phyloP scores from a whole-genome alignment of 2,113 vertebrate species.

The Diphyllodes magnificus region DNA sequence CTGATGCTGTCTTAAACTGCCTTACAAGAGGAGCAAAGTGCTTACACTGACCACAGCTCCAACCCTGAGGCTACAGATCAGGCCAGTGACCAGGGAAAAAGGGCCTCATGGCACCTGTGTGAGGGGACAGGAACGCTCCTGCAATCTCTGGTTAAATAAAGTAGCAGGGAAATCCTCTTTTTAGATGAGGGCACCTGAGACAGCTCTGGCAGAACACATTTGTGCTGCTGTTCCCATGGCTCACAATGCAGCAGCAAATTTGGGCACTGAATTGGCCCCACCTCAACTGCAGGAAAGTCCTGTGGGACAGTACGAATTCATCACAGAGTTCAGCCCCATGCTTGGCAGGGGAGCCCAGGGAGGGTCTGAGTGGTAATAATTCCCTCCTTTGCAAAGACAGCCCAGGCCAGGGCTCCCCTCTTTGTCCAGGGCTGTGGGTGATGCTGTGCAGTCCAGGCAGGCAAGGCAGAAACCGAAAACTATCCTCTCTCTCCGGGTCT shows the following conservation, averaged over 20 bases:
- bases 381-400: background rate
- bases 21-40: background rate
- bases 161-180: background rate
- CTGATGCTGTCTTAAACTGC: background rate
- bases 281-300: background rate
- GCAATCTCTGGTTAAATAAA: background rate
- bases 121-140: background rate
- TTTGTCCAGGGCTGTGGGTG: background rate
- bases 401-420: background rate
- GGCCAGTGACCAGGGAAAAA: background rate
- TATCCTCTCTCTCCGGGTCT: background rate
- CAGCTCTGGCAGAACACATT: background rate
- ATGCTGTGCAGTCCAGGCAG: background rate
- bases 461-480: background rate
- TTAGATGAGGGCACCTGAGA: background rate
- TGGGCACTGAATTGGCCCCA: background rate
- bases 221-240: background rate
- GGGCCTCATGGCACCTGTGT: background rate
- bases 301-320: background rate
- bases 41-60: background rate
- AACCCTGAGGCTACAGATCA: background rate
- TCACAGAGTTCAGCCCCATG: rapidly evolving
- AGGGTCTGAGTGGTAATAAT: rapidly evolving
- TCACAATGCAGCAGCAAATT: background rate
- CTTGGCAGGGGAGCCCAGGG: background rate